Evolutionary conservation across 1,140 invertebrate species (phyloP), one percentile per base, ranked within the genome.

Genomic region (Drosophila navojoa): DNA sequence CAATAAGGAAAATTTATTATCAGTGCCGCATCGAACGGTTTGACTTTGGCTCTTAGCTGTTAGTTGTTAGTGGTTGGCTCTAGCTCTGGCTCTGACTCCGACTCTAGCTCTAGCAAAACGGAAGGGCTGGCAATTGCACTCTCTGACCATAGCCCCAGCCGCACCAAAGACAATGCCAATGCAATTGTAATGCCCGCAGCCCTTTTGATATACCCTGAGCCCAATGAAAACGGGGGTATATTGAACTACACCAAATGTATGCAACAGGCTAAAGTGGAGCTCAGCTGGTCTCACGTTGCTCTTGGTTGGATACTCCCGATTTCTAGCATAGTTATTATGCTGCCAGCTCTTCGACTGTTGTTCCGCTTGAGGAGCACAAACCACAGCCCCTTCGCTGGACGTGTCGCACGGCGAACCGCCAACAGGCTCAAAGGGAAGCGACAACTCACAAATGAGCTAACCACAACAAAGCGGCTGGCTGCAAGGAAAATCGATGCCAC

Each of bases 1-100:
- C 81, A 86, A 86, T 86, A 85, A 87, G 82, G 71, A 77, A 86
- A 86, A 86, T 87, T 87, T 89, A 87, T 87, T 84, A 87, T 87
- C 84, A 79, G 76, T 77, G 79, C 76, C 66, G 82, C 82, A 87
- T 87, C 79, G 84, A 87, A 89, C 67, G 63, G 69, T 89, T 82
- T 77, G 77, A 64, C 66, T 85, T 84, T 84, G 69, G 80, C 53
- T 76, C 70, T 66, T 40, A 42, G 54, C 52, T 15, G 42, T 11
- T 38, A 13, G 35, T 13, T 38, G 19, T 81, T 38, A 13, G 35
- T 13, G 11, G 19, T 81, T 81, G 64, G 78, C 50, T 75, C 63
- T 67, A 22, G 47, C 47, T 49, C n/a, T 71, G 63, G 44, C 71
- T 68, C 49, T 62, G 59, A 77, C 50, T 75, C 67, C 63, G 49